Evolutionary conservation across 2,113 vertebrate genomes (phyloP).

Genomic region (Holacanthus passer): DNA sequence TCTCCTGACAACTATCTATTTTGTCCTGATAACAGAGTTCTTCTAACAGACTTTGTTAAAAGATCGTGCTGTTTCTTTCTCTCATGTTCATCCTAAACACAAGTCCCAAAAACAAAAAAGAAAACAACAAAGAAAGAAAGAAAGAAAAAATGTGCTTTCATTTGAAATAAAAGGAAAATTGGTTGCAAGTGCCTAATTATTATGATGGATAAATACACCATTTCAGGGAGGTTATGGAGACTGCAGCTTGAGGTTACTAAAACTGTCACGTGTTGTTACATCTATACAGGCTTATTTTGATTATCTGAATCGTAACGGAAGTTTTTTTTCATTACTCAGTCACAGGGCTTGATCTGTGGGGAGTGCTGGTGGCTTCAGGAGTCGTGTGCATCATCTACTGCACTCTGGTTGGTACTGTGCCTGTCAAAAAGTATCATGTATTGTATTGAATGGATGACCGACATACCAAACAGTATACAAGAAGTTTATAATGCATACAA

Average conservation of each 20-base stretch:
- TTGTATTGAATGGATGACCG: background rate
- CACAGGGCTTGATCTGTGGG: constrained; percentile 87
- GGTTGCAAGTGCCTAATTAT: background rate
- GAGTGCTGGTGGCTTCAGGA: constrained; percentile 86
- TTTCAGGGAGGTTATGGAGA: background rate
- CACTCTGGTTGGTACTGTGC: constrained; percentile 82
- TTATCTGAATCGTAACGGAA: background rate
- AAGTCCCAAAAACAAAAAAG: background rate
- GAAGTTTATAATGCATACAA: too few species aligned
- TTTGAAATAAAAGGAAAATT: background rate
- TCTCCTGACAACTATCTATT: background rate
- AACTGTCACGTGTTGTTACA: background rate
- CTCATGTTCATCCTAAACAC: background rate
- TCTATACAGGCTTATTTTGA: background rate
- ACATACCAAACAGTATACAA: too few species aligned
- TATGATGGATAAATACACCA: background rate
- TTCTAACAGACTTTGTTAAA: background rate
- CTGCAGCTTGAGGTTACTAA: background rate
- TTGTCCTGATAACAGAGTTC: background rate
- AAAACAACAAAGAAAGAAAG: too few species aligned
- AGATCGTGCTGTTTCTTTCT: background rate
- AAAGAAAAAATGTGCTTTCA: background rate
- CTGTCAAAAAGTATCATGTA: background rate
- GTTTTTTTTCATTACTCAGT: constrained; percentile 70
- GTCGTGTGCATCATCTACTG: constrained; percentile 87